These are phyloP conservation scores for Tamandua tetradactyla DNA, from an alignment of 2,797 vertebrate species.

Conservation along the genomic window DNA sequence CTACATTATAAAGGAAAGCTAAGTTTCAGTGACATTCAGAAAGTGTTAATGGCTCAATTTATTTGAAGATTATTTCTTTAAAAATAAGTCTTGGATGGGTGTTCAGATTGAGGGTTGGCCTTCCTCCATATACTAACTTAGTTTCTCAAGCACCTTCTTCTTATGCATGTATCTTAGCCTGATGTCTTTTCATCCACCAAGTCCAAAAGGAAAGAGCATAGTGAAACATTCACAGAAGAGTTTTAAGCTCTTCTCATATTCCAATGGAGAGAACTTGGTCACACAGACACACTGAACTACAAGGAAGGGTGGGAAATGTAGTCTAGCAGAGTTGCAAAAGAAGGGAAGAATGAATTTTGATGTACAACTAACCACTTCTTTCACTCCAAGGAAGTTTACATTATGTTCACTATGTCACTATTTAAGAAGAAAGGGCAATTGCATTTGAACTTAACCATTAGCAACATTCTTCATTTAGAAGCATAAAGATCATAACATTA, in stretches of 20 bases:
- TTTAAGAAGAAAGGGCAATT: background rate
- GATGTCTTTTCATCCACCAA: background rate
- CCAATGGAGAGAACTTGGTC: background rate
- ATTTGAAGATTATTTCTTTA: background rate
- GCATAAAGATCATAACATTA: background rate
- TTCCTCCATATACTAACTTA: background rate
- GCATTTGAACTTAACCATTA: background rate
- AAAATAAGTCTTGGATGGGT: background rate
- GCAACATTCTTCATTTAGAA: background rate
- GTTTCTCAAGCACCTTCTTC: background rate
- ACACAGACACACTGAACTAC: background rate
- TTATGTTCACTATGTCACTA: background rate
- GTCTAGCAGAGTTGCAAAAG: background rate
- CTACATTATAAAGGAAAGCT: background rate
- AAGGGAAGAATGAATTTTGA: background rate
- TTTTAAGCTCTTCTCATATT: background rate
- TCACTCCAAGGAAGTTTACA: background rate
- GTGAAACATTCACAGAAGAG: background rate
- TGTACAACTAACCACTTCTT: no score
- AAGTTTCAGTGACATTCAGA: background rate
- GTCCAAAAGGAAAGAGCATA: background rate
- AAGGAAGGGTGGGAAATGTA: background rate
- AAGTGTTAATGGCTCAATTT: background rate
- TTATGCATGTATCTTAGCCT: background rate
- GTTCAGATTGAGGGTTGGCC: background rate